A percentile compares a stretch with the other conserved stretches of the same genome.
Conservation (phyloP, 2,888 invertebrate species). For the Acronicta alni region DNA sequence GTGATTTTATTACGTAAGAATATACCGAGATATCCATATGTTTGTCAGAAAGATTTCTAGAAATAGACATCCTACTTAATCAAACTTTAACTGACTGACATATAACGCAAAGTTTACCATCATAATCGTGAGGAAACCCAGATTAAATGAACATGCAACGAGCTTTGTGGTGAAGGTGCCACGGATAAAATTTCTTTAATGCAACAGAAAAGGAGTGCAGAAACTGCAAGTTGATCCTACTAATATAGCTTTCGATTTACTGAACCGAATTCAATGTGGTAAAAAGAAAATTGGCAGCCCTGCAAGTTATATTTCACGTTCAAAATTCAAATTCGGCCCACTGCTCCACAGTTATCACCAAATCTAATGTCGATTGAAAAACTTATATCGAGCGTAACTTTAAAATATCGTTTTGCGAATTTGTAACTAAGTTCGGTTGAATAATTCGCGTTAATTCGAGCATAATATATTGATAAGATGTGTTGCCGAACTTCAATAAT, state of each 20-base stretch:
- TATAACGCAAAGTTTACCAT: no score
- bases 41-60: not conserved
- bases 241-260: not conserved
- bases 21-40: not conserved
- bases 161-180: no score
- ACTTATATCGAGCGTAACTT: conserved; percentile 56
- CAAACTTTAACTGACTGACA: no score
- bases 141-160: no score
- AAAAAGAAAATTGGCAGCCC: conserved; percentile 23
- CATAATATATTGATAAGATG: conserved; percentile 37
- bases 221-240: not conserved
- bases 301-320: conserved; percentile 25
- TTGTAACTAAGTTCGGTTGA: conserved; percentile 45
- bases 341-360: conserved; percentile 58
- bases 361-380: conserved; percentile 63
- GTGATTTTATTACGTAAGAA: conserved; percentile 22
- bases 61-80: no score
- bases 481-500: conserved; percentile 40
- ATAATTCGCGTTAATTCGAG: conserved; percentile 51
- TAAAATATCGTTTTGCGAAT: conserved; percentile 50
- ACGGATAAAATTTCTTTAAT: no score
- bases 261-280: not conserved
- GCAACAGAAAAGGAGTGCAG: no score
- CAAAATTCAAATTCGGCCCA: conserved; percentile 36
- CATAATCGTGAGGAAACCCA: no score